Percentiles rank a stretch among this genome's conserved stretches.
These are phyloP conservation scores for Sciurus carolinensis DNA, from an alignment of 2,797 vertebrate species.

Conservation along the genomic window DNA sequence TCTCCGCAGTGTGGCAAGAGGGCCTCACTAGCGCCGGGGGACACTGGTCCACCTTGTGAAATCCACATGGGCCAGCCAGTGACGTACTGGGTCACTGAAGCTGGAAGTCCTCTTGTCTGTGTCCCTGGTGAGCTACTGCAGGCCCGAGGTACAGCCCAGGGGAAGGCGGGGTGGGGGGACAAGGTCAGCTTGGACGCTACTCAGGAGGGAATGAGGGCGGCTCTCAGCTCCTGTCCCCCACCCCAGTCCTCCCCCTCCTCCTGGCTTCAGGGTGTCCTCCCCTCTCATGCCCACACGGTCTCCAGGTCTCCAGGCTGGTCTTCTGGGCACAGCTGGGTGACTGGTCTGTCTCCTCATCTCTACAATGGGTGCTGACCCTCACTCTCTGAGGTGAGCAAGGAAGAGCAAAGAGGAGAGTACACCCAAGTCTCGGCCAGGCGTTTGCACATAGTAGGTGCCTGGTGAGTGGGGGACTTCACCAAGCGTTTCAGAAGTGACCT, in stretches of 20 bases:
- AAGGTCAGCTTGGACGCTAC: rapidly evolving
- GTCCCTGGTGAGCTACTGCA: not conserved
- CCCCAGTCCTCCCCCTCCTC: not conserved
- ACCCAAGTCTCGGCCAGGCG: rapidly evolving
- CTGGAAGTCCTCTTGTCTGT: not conserved
- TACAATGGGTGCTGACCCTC: not conserved
- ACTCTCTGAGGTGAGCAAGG: not conserved
- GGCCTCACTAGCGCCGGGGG: rapidly evolving
- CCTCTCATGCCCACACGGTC: not conserved
- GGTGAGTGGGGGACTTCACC: too few species aligned
- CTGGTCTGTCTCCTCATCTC: not conserved
- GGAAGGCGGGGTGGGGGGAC: not conserved
- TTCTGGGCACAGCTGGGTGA: not conserved
- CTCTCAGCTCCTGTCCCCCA: not conserved
- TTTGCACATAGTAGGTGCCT: not conserved
- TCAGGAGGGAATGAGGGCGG: rapidly evolving
- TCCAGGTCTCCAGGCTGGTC: not conserved
- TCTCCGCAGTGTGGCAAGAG: not conserved
- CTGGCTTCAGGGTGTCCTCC: not conserved
- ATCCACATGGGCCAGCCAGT: rapidly evolving
- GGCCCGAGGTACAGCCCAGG: not conserved
- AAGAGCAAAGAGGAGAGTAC: not conserved
- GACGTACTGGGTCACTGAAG: not conserved
- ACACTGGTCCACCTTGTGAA: not conserved
- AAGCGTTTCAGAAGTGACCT: too few species aligned